phyloP scores from a whole-genome alignment of 2,797 vertebrate genomes.

The Rhabdophis nuchalis region DNA sequence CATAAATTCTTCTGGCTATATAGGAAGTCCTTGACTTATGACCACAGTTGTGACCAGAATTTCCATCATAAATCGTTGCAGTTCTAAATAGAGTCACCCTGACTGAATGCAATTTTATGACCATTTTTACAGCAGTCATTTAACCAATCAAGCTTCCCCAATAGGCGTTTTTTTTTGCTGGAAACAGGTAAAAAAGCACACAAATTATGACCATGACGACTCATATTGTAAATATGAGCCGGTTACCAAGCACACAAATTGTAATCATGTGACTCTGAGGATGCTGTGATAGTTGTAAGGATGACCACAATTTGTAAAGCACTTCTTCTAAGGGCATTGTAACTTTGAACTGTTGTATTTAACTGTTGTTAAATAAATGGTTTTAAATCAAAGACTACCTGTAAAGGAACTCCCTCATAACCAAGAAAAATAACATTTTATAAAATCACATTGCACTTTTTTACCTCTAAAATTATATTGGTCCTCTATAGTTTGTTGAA shows the following conservation, averaged over 20 bases:
- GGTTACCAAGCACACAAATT: not conserved
- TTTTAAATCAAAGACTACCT: not conserved
- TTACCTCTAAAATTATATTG: slow-evolving; percentile 87
- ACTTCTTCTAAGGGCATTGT: not conserved
- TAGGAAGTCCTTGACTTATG: not conserved
- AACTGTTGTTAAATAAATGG: not conserved
- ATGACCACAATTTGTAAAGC: not conserved
- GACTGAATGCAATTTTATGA: not conserved
- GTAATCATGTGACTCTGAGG: not conserved
- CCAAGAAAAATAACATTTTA: too few relatives aligned
- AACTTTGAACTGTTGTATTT: not conserved
- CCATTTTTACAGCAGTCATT: not conserved
- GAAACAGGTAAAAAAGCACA: not conserved
- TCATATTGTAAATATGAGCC: not conserved
- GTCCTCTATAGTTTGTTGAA: slow-evolving; percentile 83
- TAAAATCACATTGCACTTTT: not conserved
- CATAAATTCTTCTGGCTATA: not conserved
- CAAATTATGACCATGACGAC: not conserved
- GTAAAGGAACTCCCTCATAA: not conserved
- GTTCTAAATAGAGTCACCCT: not conserved
- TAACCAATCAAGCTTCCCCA: not conserved
- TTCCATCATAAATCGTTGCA: not conserved
- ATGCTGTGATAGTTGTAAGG: not conserved
- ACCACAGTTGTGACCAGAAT: not conserved
- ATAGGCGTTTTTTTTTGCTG: not conserved